A percentile compares a stretch with the other conserved stretches of the same genome.
Conservation (phyloP, 2,888 invertebrate genomes). For the Metallyticus violacea region DNA sequence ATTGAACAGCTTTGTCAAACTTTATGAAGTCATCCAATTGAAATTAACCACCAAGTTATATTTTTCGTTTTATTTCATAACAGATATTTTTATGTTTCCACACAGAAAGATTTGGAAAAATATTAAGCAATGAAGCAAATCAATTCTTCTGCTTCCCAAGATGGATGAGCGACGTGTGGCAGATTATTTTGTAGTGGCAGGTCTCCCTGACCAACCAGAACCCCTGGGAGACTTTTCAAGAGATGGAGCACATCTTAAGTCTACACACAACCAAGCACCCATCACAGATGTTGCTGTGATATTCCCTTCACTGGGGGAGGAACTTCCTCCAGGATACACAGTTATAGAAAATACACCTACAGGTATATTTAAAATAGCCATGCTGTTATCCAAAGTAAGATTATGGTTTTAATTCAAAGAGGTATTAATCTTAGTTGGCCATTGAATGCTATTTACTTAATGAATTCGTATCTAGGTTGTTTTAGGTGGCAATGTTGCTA, state of each 20-base stretch:
- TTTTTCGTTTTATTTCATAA: not conserved
- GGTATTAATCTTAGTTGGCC: no score
- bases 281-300: conserved; percentile 94
- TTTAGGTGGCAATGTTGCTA: no score
- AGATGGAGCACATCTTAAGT: conserved; percentile 69
- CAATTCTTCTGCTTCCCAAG: not conserved
- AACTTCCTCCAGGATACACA: conserved; percentile 74
- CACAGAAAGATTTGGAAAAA: not conserved
- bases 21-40: no score
- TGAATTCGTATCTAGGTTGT: no score
- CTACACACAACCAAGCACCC: conserved; percentile 80
- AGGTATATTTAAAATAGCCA: no score
- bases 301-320: conserved; percentile 86
- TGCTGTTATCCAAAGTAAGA: no score
- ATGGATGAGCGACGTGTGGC: conserved; percentile 90
- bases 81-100: not conserved
- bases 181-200: conserved; percentile 98
- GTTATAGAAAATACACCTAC: conserved; percentile 75
- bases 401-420: no score
- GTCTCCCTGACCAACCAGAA: conserved; percentile 79
- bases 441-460: no score
- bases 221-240: conserved; percentile 77
- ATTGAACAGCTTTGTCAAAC: no score
- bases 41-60: no score
- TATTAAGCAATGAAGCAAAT: not conserved